These are phyloP conservation scores for Cryptocheilus praepositus DNA, from an alignment of 2,888 invertebrate genomes.

Conservation along the genomic window DNA sequence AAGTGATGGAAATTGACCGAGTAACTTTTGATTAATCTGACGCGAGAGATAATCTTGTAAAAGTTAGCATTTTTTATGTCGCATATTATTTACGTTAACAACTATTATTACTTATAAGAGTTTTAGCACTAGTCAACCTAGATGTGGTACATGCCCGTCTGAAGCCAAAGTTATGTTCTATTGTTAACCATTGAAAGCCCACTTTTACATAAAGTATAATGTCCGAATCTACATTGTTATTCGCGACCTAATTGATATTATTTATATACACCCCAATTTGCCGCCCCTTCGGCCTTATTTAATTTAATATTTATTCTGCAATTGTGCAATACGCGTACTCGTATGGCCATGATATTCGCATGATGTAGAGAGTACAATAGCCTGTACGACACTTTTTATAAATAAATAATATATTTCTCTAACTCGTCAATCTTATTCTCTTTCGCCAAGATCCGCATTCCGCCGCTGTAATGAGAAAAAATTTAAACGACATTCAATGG, in stretches of 20 bases:
- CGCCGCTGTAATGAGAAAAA: too few relatives aligned
- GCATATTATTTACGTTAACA: not conserved
- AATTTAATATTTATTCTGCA: constrained; percentile 27
- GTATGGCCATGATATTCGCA: constrained; percentile 38
- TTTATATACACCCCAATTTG: constrained; percentile 27
- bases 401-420: constrained; percentile 35
- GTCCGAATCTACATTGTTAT: constrained; percentile 20
- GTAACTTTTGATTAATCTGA: not conserved
- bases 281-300: constrained; percentile 24
- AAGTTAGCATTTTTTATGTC: not conserved
- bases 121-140: constrained; percentile 39
- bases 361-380: constrained; percentile 18
- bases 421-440: not conserved
- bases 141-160: not conserved
- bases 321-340: constrained; percentile 49
- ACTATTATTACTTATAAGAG: not conserved
- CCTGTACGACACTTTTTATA: constrained; percentile 24
- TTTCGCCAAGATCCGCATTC: too few relatives aligned
- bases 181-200: not conserved
- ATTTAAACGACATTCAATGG: too few relatives aligned
- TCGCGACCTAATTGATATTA: constrained; percentile 27
- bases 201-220: not conserved
- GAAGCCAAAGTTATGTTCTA: constrained; percentile 35
- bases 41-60: not conserved
- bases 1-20: too few relatives aligned